Evolutionary conservation across 2,888 invertebrate genomes (phyloP), one percentile per base, ranked within the genome.

Genomic region (Megamerina dolium): DNA sequence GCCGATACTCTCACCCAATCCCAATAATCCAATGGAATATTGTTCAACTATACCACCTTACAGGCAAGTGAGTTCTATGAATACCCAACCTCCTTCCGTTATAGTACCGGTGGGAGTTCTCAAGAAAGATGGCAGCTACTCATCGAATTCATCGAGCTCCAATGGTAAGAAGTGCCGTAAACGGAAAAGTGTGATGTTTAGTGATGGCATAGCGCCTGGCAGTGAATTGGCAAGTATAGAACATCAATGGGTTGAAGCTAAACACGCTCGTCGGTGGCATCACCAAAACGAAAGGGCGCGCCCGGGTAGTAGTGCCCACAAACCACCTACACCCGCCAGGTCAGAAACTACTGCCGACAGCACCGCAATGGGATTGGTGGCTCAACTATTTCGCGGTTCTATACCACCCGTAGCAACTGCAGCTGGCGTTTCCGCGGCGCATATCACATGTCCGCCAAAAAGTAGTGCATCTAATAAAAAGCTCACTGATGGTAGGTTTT

Each of bases 21-120:
- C 88, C 38, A 87, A 87, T 71, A 88, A 89, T 72, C 88, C 89
- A 35, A 82, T 83, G 78, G 88, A 89, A 70, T 89, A 89, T 71
- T 88, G 88, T 72, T 87, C 87, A 46, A 84, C 83, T 33, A 80
- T 88, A 60, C 85, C 88, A 40, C 87, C 87, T 37, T 74, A 82
- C 56, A 79, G 85, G 62, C 88, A 88, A 72, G 81, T 81, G 50
- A 77, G 76, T 23, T 9, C 56, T 1, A 54, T 73, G 72, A 56
- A 75, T 74, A 70, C 72, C 74, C 53, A 74, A 75, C 74, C 68
- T 2, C 85, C 87, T 5, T 80, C 83, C 20, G 87, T 88, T n/a
- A 82, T 88, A 77, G 87, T 88, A 29, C 87, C 87, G 8, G 84
- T 85, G n/a, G 85, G 87, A 3, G 88, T 88, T 21, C 74, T 89